A percentile compares a stretch with the other conserved stretches of the same genome.
These are phyloP conservation scores for Sebastolobus altivelis DNA, from an alignment of 2,797 vertebrate genomes.

Conservation along the genomic window DNA sequence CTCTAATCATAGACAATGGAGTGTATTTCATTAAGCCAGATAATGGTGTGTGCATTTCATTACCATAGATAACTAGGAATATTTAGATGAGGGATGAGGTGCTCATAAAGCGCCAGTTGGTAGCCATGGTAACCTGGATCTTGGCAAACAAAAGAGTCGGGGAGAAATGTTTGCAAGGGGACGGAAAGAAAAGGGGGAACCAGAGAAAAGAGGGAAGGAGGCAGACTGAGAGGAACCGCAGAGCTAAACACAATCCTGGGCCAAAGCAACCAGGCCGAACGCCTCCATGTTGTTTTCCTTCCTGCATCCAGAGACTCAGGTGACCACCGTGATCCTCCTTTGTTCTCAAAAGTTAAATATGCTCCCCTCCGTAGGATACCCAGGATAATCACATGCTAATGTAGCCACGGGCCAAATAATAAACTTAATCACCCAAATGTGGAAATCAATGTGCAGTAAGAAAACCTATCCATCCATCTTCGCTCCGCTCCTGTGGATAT, in stretches of 20 bases:
- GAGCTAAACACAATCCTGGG: slow-evolving; percentile 33
- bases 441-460: slow-evolving; percentile 70
- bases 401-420: slow-evolving; percentile 65
- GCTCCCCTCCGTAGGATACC: slow-evolving; percentile 42
- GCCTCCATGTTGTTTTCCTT: slow-evolving; percentile 42
- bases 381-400: slow-evolving; percentile 78
- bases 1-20: slow-evolving; percentile 79
- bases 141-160: slow-evolving; percentile 80
- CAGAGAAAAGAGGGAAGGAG: slow-evolving; percentile 29
- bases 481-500: slow-evolving; percentile 48
- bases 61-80: slow-evolving; percentile 84
- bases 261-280: slow-evolving; percentile 37
- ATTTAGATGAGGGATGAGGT: slow-evolving; percentile 84
- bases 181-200: slow-evolving; percentile 50
- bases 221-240: slow-evolving; percentile 39
- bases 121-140: slow-evolving; percentile 80
- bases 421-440: slow-evolving; percentile 80
- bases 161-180: slow-evolving; percentile 71
- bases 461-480: slow-evolving; percentile 62
- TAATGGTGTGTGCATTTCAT: slow-evolving; percentile 85
- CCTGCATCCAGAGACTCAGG: slow-evolving; percentile 55
- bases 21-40: slow-evolving; percentile 82
- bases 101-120: slow-evolving; percentile 77
- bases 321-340: slow-evolving; percentile 61
- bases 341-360: slow-evolving; percentile 65